Base-by-base conservation (phyloP, 2,888 invertebrate species). In the Pachliopta kotzebuea region DNA sequence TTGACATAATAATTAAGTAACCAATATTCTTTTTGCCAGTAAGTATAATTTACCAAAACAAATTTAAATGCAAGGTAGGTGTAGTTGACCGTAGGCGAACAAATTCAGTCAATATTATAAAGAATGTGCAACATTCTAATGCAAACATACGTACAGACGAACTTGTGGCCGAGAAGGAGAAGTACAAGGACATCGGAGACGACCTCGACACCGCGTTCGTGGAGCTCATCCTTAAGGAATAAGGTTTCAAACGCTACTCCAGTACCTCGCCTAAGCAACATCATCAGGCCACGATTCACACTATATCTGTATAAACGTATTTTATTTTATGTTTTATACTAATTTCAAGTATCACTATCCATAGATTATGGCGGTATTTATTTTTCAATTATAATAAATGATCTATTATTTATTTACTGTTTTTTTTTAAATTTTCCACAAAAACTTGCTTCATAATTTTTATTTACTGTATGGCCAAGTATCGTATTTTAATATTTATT, bases 161-260 rank as follows among this genome's bases (percentile, higher is more conserved):
- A 90, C 95, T 98, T 88, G 97, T 98, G 84, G 95, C 96, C 90
- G 97, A 97, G 93, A 99, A 99, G 95, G 99, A 99, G 94, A 98
- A 98, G 92, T 99, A 98, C 98, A 99, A 99, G 95, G 96, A 97
- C 93, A 99, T 99, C 94, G 98, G 98, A 94, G 99, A 99, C 95
- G 99, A 99, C 93, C 95, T 99, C 95, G 99, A 99, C 93, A 97
- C 97, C 88, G 99, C 99, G 86, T 99, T 99, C 94, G 98, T 98
- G 93, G 97, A 97, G 91, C 96, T 97, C 86, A 95, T 95, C 92
- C 94, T 95, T 92, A 94, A 94, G 89, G 94, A 94, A 91, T 94
- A 94, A 88, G 58, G 29, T 56, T 37, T 31, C 56, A 21, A 21
- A 20, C 21, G 49, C 50, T 24, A 60, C 31, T 50, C 52, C 64